Conservation (phyloP, 1,140 invertebrate genomes). For the Popillia japonica region DNA sequence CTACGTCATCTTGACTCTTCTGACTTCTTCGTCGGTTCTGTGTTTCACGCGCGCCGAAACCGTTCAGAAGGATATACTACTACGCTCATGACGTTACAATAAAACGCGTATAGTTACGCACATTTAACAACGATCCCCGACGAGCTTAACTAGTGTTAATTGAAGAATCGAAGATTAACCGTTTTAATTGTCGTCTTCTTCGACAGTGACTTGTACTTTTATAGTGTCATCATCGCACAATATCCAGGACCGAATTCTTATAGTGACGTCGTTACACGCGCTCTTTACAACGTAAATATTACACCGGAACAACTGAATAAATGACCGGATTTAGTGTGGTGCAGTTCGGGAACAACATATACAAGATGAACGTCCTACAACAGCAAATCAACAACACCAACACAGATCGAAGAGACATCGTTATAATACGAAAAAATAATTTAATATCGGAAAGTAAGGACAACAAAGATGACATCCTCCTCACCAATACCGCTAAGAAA, state of each 20-base stretch:
- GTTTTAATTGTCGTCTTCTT: constrained; percentile 26
- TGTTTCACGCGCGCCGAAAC: constrained; percentile 8
- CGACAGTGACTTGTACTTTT: constrained; percentile 32
- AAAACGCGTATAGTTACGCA: too few species aligned
- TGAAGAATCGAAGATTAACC: constrained; percentile 30
- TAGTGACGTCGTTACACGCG: background rate
- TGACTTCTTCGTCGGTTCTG: constrained; percentile 24
- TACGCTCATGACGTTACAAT: background rate
- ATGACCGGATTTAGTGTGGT: constrained; percentile 36
- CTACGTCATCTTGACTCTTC: constrained; percentile 1
- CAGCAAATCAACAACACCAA: constrained; percentile 7
- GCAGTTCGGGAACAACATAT: background rate
- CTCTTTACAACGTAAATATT: background rate
- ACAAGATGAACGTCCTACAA: constrained; percentile 38
- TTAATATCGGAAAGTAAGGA: constrained; percentile 11
- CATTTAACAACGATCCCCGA: constrained; percentile 2
- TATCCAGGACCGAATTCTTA: background rate
- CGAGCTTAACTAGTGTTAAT: constrained; percentile 27
- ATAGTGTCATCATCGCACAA: constrained; percentile 23
- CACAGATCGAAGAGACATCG: constrained; percentile 9
- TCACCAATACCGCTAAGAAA: constrained; percentile 32
- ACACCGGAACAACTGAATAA: background rate
- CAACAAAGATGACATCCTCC: constrained; percentile 29
- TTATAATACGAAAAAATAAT: constrained; percentile 27
- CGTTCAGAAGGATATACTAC: background rate